Percentiles rank a stretch among this genome's conserved stretches.
Conservation (phyloP, 1,140 invertebrate species). For the Augochlora pura region DNA sequence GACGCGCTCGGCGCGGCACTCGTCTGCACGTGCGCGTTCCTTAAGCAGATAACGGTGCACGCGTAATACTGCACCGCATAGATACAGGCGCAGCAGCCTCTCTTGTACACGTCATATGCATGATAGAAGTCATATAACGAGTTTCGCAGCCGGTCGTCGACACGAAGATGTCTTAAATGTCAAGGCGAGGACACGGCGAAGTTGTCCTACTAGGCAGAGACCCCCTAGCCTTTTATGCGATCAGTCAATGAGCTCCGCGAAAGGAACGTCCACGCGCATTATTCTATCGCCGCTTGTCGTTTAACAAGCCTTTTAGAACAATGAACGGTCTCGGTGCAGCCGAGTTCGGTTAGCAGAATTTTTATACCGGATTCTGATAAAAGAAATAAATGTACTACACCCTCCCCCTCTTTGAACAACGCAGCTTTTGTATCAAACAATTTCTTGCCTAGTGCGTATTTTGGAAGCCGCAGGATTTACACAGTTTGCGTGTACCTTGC, state of each 20-base stretch:
- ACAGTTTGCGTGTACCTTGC: too few species aligned
- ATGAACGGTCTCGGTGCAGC: too few species aligned
- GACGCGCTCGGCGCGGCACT: conserved; percentile 38
- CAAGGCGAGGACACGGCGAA: conserved; percentile 64
- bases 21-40: conserved; percentile 46
- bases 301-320: background rate
- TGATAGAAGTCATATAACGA: conserved; percentile 38
- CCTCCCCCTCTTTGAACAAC: too few species aligned
- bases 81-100: background rate
- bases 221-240: conserved; percentile 36
- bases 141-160: conserved; percentile 57
- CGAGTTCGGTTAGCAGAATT: too few species aligned
- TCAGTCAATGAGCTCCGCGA: conserved; percentile 51
- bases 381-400: too few species aligned
- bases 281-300: conserved; percentile 1
- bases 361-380: too few species aligned
- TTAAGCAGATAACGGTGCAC: conserved; percentile 3
- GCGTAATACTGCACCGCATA: background rate
- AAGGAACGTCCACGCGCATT: conserved; percentile 32
- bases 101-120: conserved; percentile 13
- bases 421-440: too few species aligned
- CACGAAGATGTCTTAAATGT: conserved; percentile 70
- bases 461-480: too few species aligned
- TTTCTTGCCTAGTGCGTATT: too few species aligned
- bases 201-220: conserved; percentile 18